Conservation (phyloP, 2,888 invertebrate species). For the Drosophila gaucha region DNA sequence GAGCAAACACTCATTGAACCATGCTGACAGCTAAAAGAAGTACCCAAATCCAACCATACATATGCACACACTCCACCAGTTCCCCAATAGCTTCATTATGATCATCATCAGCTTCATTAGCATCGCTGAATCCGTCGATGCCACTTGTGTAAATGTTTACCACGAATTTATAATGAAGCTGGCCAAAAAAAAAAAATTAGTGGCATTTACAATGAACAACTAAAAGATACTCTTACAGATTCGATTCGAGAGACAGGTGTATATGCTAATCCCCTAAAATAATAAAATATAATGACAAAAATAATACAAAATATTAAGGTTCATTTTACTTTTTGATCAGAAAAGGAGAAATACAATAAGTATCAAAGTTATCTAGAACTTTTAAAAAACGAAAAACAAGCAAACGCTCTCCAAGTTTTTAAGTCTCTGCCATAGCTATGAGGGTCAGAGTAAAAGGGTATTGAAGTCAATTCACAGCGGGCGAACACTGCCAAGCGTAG, state of each 20-base stretch:
- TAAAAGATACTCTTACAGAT: constrained; percentile 24
- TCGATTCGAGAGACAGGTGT: too few species aligned
- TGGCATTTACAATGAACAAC: neutral
- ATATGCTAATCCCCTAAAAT: too few species aligned
- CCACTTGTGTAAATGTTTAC: constrained; percentile 76
- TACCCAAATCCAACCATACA: constrained; percentile 24
- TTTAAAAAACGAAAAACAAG: too few species aligned
- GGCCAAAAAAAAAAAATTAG: constrained; percentile 21
- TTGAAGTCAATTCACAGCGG: constrained; percentile 17
- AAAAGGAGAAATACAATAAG: too few species aligned
- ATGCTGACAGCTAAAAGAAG: constrained; percentile 10
- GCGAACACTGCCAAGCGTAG: constrained; percentile 45
- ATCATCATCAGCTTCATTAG: constrained; percentile 16
- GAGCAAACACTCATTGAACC: constrained; percentile 12
- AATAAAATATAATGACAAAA: constrained; percentile 8
- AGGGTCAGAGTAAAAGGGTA: constrained; percentile 8
- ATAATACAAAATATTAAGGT: too few species aligned
- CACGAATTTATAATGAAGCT: constrained; percentile 71
- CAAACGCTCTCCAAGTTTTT: too few species aligned
- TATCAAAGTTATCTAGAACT: too few species aligned
- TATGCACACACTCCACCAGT: constrained; percentile 11
- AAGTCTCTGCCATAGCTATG: neutral
- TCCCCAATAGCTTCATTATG: constrained; percentile 9
- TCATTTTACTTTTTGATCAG: too few species aligned
- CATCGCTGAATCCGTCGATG: constrained; percentile 35